Evolutionary conservation across 2,888 invertebrate species (phyloP), one percentile per base, ranked within the genome.

Genomic region (Cheilosia vulpina): DNA sequence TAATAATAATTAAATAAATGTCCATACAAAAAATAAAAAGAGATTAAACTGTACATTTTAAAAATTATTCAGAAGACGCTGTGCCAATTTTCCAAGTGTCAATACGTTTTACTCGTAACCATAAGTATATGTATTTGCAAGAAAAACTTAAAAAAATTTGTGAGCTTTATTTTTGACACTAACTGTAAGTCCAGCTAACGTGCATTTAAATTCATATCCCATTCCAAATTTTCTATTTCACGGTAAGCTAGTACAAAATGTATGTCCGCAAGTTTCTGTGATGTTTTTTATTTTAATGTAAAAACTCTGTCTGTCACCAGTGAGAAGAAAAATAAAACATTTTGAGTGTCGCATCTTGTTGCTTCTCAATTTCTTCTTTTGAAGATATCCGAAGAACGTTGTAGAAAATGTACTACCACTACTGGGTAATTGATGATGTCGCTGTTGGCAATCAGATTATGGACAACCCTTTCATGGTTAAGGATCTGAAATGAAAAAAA

Each of bases 371-470:
- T 24, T 65, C 73, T 75, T 75, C 57, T 7, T 3, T 11, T 50
- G 57, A 55, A 75, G 73, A 63, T 50, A 75, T 57, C 41, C 24
- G 55, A 75, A 65, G 65, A 75, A 62, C 19, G 13, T 15, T 21
- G 11, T 43, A 15, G 19, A 63, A 47, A 47, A 47, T 2, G 9
- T 1, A 9, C 17, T 3, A 7, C 17, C 41, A 9, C 4, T 6
- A 5, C 27, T 6, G 1, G 2, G 27, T 6, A 27, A 6, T 27
- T 27, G 27, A 7, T 31, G 7, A 31, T 31, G 31, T n/a, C 4
- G 50, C 50, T 21, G 15, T 3, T 50, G 24, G 15, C 13, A 24
- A 24, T 52, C 21, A 50, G 3, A 24, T 52, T 52, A 15, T 34
- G 2, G 55, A 31, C 31, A 34, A 19, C 17, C 34, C 5, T 11